Evolutionary conservation across 2,888 invertebrate species (phyloP).

Genomic region (Galerucella calmariensis): DNA sequence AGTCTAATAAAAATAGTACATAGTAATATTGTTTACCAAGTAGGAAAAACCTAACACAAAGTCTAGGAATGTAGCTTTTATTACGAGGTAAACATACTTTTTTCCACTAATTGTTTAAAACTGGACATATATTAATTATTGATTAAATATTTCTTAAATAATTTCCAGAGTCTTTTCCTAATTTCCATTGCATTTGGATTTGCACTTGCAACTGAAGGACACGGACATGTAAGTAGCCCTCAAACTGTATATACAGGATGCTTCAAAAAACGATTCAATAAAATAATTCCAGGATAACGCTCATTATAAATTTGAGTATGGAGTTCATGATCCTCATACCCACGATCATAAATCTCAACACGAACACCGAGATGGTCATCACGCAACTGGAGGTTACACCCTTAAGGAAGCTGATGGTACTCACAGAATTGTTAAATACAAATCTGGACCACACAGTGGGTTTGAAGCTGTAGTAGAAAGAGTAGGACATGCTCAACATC

Average conservation of each 20-base stretch:
- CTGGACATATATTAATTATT: no score
- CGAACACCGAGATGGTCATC: constrained; percentile 60
- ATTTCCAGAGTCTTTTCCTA: neutral
- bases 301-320: constrained; percentile 61
- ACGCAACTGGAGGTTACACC: constrained; percentile 60
- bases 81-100: no score
- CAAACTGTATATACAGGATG: neutral
- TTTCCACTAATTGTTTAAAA: no score
- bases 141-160: no score
- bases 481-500: constrained; percentile 52
- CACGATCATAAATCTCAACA: constrained; percentile 61
- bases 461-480: constrained; percentile 52
- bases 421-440: constrained; percentile 61
- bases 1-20: no score
- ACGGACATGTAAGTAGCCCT: neutral
- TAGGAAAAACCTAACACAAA: no score
- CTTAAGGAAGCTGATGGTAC: constrained; percentile 62
- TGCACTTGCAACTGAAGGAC: neutral
- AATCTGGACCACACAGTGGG: constrained; percentile 44
- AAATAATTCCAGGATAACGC: constrained; percentile 41
- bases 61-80: no score
- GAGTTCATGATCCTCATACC: constrained; percentile 62
- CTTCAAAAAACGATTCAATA: neutral
- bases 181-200: neutral
- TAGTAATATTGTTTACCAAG: no score